Base-by-base conservation (phyloP, 2,888 invertebrate species). In the Agonopterix alstromeriana region DNA sequence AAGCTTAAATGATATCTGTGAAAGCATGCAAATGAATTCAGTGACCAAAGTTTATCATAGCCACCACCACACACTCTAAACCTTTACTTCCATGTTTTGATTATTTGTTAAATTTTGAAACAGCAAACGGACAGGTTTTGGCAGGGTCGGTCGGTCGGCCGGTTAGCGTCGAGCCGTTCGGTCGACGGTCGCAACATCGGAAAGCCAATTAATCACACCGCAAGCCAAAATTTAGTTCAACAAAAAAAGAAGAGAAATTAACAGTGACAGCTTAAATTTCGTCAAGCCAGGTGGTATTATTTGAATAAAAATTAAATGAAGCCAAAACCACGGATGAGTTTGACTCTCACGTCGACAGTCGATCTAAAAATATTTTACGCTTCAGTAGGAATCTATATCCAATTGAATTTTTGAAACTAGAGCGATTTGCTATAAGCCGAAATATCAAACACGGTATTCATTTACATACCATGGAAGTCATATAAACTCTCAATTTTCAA, bases 51-150 rank as follows among this genome's bases (percentile, higher is more conserved):
- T 61, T 71, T 79, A 76, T 50, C 43, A 45, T 46, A 86, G 85
- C 86, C 86, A 86, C 85, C 87, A 88, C 87, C 87, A 88, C 87
- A 88, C 87, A 88, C 87, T 88, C 87, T 85, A 81, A 82, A 88
- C 86, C 87, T 80, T 77, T 63, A 82, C 86, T 86, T 87, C 86
- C 86, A 77, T 79, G 67, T 76, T 75, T 67, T 71, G 52, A 75
- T 75, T 75, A 65, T 64, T 73, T 70, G 84, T 86, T 87, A 87
- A 87, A 87, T 87, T 88, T 88, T 80, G 86, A 84, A 67, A 80
- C 57, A 73, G 63, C 59, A 66, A 70, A 67, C 67, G 66, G 67
- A 76, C 75, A 72, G 72, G 58, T 72, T 76, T 69, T 58, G 66
- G 62, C 60, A 53, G 47, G 46, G 44, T 49, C 48, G 42, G 17